Percentiles rank a stretch among this genome's conserved stretches.
phyloP scores from a whole-genome alignment of 2,888 invertebrate genomes.

The Lepidocyrtoides sp. region DNA sequence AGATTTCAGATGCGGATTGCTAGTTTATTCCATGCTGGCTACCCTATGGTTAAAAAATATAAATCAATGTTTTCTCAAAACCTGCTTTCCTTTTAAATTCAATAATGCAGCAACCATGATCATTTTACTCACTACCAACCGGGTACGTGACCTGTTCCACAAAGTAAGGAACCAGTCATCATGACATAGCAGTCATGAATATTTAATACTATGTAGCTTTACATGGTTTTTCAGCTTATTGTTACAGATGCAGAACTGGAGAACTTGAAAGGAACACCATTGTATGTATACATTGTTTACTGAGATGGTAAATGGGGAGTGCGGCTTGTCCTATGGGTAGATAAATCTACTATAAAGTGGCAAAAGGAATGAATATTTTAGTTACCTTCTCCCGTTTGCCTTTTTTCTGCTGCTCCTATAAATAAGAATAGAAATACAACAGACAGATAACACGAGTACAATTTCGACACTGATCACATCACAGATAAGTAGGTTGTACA shows the following conservation, averaged over 20 bases:
- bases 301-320: too few species aligned
- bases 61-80: too few species aligned
- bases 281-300: too few species aligned
- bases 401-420: constrained; percentile 36
- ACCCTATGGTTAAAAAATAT: too few species aligned
- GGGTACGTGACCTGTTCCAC: not conserved
- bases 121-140: not conserved
- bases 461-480: constrained; percentile 18
- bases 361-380: constrained; percentile 67
- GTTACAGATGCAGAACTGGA: too few species aligned
- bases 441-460: constrained; percentile 30
- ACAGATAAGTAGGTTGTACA: not conserved
- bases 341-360: constrained; percentile 46
- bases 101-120: not conserved
- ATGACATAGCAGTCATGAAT: constrained; percentile 50
- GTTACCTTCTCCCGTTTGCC: constrained; percentile 46
- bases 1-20: too few species aligned
- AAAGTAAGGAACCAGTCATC: not conserved
- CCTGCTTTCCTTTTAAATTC: too few species aligned
- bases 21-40: too few species aligned
- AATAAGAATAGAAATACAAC: constrained; percentile 44
- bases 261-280: too few species aligned
- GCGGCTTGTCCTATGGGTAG: not conserved
- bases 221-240: not conserved
- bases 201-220: not conserved